Evolutionary conservation across 2,797 vertebrate genomes (phyloP).

Genomic region (Rhabdomys pumilio): DNA sequence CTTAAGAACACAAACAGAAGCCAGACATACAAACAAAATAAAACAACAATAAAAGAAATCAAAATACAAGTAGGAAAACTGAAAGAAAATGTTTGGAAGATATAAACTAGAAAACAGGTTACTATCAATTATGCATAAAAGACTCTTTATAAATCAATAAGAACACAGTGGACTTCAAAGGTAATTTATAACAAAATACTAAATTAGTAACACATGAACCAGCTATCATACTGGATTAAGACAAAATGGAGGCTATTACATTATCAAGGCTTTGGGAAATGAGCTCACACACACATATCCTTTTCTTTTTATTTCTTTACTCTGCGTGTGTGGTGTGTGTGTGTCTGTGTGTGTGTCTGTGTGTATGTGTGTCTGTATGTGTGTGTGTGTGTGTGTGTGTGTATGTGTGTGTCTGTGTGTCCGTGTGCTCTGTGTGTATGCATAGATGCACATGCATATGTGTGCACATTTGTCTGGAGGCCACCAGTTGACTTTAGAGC

Average conservation of each 20-base stretch:
- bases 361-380: not conserved
- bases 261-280: slow-evolving; percentile 22
- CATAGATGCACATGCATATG: too few relatives aligned
- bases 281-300: not conserved
- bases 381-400: not conserved
- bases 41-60: not conserved
- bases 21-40: not conserved
- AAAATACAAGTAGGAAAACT: slow-evolving; percentile 43
- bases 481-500: not conserved
- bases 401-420: too few relatives aligned
- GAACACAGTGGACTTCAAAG: slow-evolving; percentile 32
- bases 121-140: not conserved
- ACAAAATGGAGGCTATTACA: slow-evolving; percentile 52
- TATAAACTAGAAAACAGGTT: not conserved
- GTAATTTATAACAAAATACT: slow-evolving; percentile 40
- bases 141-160: slow-evolving; percentile 8
- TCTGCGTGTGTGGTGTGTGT: not conserved
- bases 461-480: not conserved
- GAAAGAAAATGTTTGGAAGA: slow-evolving; percentile 37
- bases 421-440: too few relatives aligned
- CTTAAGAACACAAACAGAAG: not conserved
- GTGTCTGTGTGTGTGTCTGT: not conserved
- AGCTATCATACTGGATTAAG: slow-evolving; percentile 27
- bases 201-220: slow-evolving; percentile 44
- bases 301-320: not conserved